phyloP scores from a whole-genome alignment of 2,888 invertebrate species.

The Trisateles emortualis region DNA sequence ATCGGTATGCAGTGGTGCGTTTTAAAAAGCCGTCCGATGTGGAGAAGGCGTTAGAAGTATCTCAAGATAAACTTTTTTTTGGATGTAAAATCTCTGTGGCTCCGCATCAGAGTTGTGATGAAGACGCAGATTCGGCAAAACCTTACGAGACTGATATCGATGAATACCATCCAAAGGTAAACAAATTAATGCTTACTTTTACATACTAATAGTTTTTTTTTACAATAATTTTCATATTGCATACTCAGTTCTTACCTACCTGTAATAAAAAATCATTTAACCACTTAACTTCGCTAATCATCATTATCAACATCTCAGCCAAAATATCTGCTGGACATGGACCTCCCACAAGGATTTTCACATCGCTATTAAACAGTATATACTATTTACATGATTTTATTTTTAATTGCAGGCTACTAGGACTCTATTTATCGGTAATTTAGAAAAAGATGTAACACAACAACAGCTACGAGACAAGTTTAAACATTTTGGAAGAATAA shows the following conservation, averaged over 20 bases:
- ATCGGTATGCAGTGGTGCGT: slow-evolving; percentile 96
- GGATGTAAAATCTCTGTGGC: slow-evolving; percentile 98
- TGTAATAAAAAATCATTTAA: too few species aligned
- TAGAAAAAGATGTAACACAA: slow-evolving; percentile 97
- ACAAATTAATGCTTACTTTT: neutral
- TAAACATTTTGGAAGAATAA: slow-evolving; percentile 98
- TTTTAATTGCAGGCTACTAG: slow-evolving; percentile 90
- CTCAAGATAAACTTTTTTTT: slow-evolving; percentile 98
- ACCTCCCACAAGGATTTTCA: too few species aligned
- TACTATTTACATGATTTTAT: neutral
- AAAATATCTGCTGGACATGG: too few species aligned
- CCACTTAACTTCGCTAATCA: too few species aligned
- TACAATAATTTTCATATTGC: too few species aligned
- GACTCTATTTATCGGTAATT: slow-evolving; percentile 98
- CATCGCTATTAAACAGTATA: neutral
- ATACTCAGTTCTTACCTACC: too few species aligned
- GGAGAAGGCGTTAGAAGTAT: slow-evolving; percentile 97
- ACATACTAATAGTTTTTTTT: too few species aligned
- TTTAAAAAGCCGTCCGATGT: slow-evolving; percentile 99
- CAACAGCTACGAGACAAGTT: slow-evolving; percentile 96
- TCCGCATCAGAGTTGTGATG: slow-evolving; percentile 96
- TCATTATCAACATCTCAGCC: too few species aligned
- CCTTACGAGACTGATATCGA: slow-evolving; percentile 98
- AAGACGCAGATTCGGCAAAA: slow-evolving; percentile 94
- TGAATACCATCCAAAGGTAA: slow-evolving; percentile 96